Base-by-base conservation (phyloP, 2,888 invertebrate species). In the Epiperipatus broadwayi region DNA sequence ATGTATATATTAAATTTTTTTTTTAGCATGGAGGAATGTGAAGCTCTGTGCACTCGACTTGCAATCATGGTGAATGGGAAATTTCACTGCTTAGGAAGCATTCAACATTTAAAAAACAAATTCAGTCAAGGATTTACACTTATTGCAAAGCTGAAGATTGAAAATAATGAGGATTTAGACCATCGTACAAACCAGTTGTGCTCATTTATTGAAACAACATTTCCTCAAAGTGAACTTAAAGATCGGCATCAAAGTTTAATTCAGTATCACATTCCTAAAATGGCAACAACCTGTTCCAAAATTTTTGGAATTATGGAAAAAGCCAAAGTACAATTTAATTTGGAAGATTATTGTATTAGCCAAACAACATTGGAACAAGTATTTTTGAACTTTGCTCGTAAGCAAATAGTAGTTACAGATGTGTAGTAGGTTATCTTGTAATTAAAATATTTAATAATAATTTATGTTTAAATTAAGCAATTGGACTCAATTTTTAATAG, bases 301-400 rank as follows among this genome's bases (percentile, higher is more conserved):
- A 51, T 68, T n/a, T 67, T 68, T 48, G 50, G 54, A 25, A 51
- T 58, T 36, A 49, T 64, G 50, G 64, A 68, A 49, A 46, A 48
- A 5, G 58, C 58, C 21, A 55, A 58, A 37, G 46, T 49, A 5
- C 45, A 49, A 12, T 48, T 59, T 20, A 48, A 54, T 5, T 57
- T 68, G 16, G 59, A 64, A 44, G 67, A 68, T 49, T 68, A 67
- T 50, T 65, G 66, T 3, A 58, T 69, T 3, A 62, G 63, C 25
- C 69, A 69, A 50, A 68, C 67, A n/a, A 68, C 68, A 5, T 54
- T 69, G n/a, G 69, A 69, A 48, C 65, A 68, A 54, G 67, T 68
- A 46, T n/a, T n/a, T n/a, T n/a, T n/a, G n/a, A n/a, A n/a, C n/a
- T n/a, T n/a, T n/a, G n/a, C n/a, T n/a, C 14, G 36, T 12, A 18